These are phyloP conservation scores for Stenodema calcarata DNA, from an alignment of 2,888 invertebrate genomes.

Conservation along the genomic window DNA sequence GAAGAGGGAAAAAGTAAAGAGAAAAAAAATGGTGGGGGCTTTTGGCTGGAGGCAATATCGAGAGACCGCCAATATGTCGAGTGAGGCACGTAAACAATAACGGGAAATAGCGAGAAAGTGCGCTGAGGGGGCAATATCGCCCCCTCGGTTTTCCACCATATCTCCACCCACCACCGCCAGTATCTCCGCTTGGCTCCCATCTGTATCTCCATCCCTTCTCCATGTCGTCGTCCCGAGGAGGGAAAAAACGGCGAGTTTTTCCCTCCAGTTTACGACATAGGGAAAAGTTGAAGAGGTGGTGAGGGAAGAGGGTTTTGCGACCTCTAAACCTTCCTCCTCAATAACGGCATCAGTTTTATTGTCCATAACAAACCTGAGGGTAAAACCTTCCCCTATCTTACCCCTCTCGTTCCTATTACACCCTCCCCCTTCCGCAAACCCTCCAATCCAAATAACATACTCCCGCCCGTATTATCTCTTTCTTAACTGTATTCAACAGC, in stretches of 20 bases:
- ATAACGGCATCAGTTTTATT: slow-evolving; percentile 19
- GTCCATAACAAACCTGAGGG: slow-evolving; percentile 23
- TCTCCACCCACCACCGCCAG: neutral
- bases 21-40: slow-evolving; percentile 24
- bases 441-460: neutral
- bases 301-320: neutral
- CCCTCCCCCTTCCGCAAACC: neutral
- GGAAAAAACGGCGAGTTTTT: neutral
- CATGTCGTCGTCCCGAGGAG: neutral
- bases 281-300: neutral
- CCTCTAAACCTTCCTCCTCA: slow-evolving; percentile 11
- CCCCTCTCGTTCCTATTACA: neutral
- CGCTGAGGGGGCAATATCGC: slow-evolving; percentile 9
- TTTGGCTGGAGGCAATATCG: slow-evolving; percentile 37
- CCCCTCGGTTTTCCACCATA: neutral
- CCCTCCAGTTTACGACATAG: neutral
- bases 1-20: neutral
- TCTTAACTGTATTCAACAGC: neutral
- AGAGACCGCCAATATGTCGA: slow-evolving; percentile 49
- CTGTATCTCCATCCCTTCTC: neutral
- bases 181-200: neutral
- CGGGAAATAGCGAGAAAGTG: slow-evolving; percentile 23
- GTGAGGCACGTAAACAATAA: slow-evolving; percentile 48
- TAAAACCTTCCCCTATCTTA: neutral
- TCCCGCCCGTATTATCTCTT: neutral